Evolutionary conservation across 37 sponge, comb jelly and placozoan genomes (phyloP), one percentile per base, ranked within the genome.

Genomic region (Lycopodina hypogea): DNA sequence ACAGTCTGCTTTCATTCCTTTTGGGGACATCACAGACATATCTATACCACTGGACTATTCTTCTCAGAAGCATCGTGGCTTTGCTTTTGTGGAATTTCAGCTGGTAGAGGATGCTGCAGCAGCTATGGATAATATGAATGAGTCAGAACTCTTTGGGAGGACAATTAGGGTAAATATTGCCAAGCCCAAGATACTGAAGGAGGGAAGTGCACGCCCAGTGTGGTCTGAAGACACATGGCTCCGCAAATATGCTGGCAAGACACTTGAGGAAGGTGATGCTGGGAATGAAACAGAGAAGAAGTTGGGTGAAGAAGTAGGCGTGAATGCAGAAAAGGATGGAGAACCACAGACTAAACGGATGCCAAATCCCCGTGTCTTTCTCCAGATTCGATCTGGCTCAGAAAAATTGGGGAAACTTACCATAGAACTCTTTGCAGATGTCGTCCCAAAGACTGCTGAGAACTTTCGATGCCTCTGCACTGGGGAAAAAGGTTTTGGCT

Each of bases 71-170:
- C 96, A 96, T 78, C 90, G 96, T 45, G 96, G 93, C 30, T 99
- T 96, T 83, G 94, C 93, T 0, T 99, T 99, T 72, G 96, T 99
- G 33, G 99, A 99, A 75, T 96, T 93, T 63, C 96, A 96, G 78
- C 74, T 82, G 19, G 81, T 90, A 28, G 99, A 99, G 72, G 99
- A 99, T 84, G 96, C 96, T 17, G 94, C 96, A n/a, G 99, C 99
- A 57, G 99, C 99, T 35, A 88, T 96, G 26, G 99, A 99, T 82
- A 99, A 99, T 73, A 99, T 99, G 99, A 89, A 96, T 74, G 94
- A 99, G 42, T 87, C 96, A 4, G 99, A 99, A 57, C 80, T 99
- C 53, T 96, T 78, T 79, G 99, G 99, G 0, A 70, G 94, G 7
- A 99, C 99, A 0, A 87, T 99, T 38, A 67, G 86, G 64, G 94